Evolutionary conservation across 2,113 vertebrate genomes (phyloP), one percentile per base, ranked within the genome.

Genomic region (Opisthocomus hoazin): DNA sequence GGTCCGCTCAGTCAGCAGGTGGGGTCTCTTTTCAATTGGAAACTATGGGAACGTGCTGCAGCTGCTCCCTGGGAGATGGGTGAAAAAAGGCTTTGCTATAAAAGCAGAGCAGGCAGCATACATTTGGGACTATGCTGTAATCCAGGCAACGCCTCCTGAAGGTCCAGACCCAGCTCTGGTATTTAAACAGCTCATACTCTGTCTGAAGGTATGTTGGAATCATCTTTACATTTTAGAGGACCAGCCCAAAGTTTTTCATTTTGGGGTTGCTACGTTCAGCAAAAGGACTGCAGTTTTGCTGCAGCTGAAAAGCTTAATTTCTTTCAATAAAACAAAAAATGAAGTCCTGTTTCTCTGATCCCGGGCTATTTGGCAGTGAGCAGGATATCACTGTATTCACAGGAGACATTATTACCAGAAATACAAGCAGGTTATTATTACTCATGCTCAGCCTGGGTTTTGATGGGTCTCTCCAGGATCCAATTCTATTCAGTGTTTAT

Each of bases 381-480:
- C 36, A 77, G 85, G 68, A 13, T 92, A 91, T 90, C 73, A 56
- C 34, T 74, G 83, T 70, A 70, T 22, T 86, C 94, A 86, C 91
- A 54, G 85, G 93, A 96, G 94, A 93, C 2, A 0, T 45, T 90
- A 79, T 94, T 94, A 90, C 82, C 56, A 92, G 92, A 50, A 88
- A 84, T 71, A 90, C 93, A 90, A 84, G 90, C 68, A 71, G 88
- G 94, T 94, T 96, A 39, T 95, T 94, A 89, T 94, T 91, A 34
- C 80, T 91, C 36, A 14, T 64, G 69, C 81, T 92, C 61, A 79
- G 95, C 60, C 87, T 93, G 87, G 43, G 39, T 78, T 96, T 88
- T 87, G 92, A 87, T 92, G 88, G 79, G 79, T 90, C 92, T 94
- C 92, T 96, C 89, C 81, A 95, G 93, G 84, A 92, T 95, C 93